Percentiles rank a stretch among this genome's conserved stretches.
These are phyloP conservation scores for Xiphias gladius DNA, from an alignment of 2,113 vertebrate genomes.

Conservation along the genomic window DNA sequence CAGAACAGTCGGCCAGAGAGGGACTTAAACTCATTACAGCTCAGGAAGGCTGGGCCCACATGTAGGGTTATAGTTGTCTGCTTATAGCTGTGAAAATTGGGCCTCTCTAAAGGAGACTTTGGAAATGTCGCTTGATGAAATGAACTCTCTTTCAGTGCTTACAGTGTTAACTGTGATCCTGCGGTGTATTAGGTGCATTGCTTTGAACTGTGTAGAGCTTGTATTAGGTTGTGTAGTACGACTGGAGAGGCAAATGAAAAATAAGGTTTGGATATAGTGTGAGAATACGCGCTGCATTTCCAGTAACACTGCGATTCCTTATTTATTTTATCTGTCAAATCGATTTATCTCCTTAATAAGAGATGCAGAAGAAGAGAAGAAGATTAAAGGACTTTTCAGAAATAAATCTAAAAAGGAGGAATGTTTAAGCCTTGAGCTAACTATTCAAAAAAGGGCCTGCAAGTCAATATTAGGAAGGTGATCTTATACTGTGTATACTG, in stretches of 20 bases:
- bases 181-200: slow-evolving; percentile 28
- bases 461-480: slow-evolving; percentile 35
- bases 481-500: slow-evolving; percentile 31
- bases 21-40: slow-evolving; percentile 72
- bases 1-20: slow-evolving; percentile 57
- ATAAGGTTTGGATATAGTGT: slow-evolving; percentile 24
- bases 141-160: slow-evolving; percentile 53
- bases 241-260: slow-evolving; percentile 33
- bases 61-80: slow-evolving; percentile 55
- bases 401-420: slow-evolving; percentile 6
- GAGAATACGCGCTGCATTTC: neutral
- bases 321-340: slow-evolving; percentile 28
- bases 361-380: slow-evolving; percentile 34
- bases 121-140: slow-evolving; percentile 54
- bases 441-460: slow-evolving; percentile 1
- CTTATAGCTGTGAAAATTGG: slow-evolving; percentile 69
- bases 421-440: slow-evolving; percentile 36
- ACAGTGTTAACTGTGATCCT: slow-evolving; percentile 47
- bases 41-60: slow-evolving; percentile 46
- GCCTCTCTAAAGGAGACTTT: slow-evolving; percentile 51
- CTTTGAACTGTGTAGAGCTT: slow-evolving; percentile 32
- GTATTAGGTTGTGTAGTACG: slow-evolving; percentile 34
- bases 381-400: slow-evolving; percentile 23
- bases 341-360: slow-evolving; percentile 36
- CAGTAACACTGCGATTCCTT: neutral